These are phyloP conservation scores for Apis mellifera DNA, from an alignment of 1,140 invertebrate species.

Conservation along the genomic window Amel_HAv3.1 CM009946.2:3112501-3113000, in stretches of 20 bases:
- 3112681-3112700: constrained; percentile 90
- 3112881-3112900: neutral
- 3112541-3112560: constrained; percentile 92
- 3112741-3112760: neutral
- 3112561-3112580: constrained; percentile 90
- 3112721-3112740: constrained; percentile 86
- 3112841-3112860: constrained; percentile 55
- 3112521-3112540: constrained; percentile 93
- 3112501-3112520: constrained; percentile 47
- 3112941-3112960: neutral
- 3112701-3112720: constrained; percentile 89
- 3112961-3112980: no score
- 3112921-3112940: neutral
- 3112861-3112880: no score
- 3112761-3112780: constrained; percentile 18
- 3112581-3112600: constrained; percentile 87
- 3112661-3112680: constrained; percentile 92
- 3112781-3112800: constrained; percentile 74
- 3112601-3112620: constrained; percentile 85
- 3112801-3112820: constrained; percentile 26
- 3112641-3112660: constrained; percentile 89
- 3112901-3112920: no score
- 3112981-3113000: no score
- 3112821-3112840: constrained; percentile 13
- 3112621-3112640: constrained; percentile 87